Evolutionary conservation across 2,797 vertebrate species (phyloP).

Genomic region (Todus mexicanus): DNA sequence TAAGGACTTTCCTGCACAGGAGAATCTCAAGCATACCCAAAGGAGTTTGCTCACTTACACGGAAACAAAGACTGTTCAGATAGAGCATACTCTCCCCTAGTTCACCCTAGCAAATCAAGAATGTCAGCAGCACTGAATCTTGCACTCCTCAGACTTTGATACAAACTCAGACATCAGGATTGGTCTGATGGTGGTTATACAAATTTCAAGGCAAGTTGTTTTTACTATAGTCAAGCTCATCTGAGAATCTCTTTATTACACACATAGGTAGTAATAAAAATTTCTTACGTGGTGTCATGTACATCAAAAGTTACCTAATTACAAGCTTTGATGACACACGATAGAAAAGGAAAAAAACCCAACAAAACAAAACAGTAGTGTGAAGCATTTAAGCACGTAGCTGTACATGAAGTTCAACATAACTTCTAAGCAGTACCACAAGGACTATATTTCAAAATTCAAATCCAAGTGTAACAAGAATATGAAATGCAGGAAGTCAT

Average conservation of each 20-base stretch:
- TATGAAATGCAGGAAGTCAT: neutral
- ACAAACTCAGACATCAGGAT: neutral
- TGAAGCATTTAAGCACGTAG: neutral
- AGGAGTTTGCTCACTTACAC: neutral
- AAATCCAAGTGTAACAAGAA: neutral
- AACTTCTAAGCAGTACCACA: neutral
- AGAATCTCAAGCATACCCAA: neutral
- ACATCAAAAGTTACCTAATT: neutral
- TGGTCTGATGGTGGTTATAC: neutral
- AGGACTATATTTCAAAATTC: neutral
- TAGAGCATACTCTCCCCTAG: neutral
- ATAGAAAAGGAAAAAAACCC: neutral
- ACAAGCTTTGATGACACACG: neutral
- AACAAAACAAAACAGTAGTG: no score
- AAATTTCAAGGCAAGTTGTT: neutral
- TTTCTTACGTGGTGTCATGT: neutral
- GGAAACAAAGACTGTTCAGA: neutral
- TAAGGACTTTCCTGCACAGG: neutral
- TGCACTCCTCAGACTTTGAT: neutral
- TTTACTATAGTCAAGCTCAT: neutral
- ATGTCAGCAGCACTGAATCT: neutral
- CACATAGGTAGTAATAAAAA: neutral
- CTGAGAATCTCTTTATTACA: neutral
- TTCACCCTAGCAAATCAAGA: neutral
- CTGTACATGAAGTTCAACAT: neutral